Evolutionary conservation across 2,113 vertebrate genomes (phyloP), one percentile per base, ranked within the genome.

Genomic region (Eublepharis macularius): DNA sequence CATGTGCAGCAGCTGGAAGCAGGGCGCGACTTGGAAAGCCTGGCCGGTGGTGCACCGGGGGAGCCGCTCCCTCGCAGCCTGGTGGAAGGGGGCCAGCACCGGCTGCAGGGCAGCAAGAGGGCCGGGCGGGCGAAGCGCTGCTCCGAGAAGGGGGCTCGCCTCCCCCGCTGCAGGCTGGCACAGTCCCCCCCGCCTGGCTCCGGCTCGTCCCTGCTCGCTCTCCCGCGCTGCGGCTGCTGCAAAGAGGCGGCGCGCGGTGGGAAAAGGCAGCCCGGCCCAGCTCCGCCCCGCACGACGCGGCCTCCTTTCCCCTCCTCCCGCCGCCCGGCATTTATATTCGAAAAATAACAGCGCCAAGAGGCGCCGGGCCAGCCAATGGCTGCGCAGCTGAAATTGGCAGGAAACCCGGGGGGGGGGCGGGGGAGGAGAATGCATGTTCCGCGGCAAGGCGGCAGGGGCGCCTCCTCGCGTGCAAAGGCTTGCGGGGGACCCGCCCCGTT

Each of bases 311-410:
- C 88, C 41, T 91, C 95, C 91, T 92, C 90, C 89, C 90, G n/a
- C 90, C 84, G 88, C 14, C 51, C 51, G 51, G 45, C 90, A 95
- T 98, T 98, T 98, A 97, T 97, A 97, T 98, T 98, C 97, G 94
- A 98, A 98, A 98, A 94, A 98, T 96, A 97, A 94, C 94, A 95
- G 92, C 86, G 81, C 84, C 93, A 81, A 96, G 96, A 94, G 93
- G 96, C 96, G 95, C 49, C 47, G 72, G 86, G 90, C 96, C 96
- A 96, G 97, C 97, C 94, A 94, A 92, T 72, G 81, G 84, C 83
- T 86, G 89, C 69, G 75, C 91, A n/a, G 49, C 63, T 80, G 84
- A 79, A 41, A 41, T 24, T 36, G 43, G 66, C 63, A 39, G 80
- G 9, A 6, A 4, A 4, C 88, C 39, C n/a, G 29, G 14, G 10